Base-by-base conservation (phyloP, 92 coral and sea anemone genomes). In the Virgularia gustaviana region DNA sequence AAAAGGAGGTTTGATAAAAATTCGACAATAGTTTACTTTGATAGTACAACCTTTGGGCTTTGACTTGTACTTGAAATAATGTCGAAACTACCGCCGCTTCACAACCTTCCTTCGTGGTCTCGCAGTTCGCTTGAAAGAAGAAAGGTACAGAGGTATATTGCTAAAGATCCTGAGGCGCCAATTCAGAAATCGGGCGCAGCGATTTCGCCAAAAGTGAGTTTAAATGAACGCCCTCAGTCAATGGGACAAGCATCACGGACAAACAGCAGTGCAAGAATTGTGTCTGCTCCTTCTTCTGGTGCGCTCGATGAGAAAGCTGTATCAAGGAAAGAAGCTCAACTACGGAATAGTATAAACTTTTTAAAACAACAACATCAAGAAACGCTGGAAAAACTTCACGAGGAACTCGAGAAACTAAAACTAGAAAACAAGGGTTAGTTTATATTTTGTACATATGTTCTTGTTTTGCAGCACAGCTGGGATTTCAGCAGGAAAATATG, bases 41-140 rank as follows among this genome's bases (percentile, higher is more conserved):
- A 34, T 60, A 16, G 44, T 60, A 60, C 43, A 15, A 32, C 18
- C 19, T 33, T n/a, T 6, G 27, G 3, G 34, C 15, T 12, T 0
- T 15, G 9, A 32, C 42, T 32, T 31, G 2, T 4, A 23, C 37
- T 10, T 60, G 27, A 11, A 30, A 9, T 2, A 10, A 68, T 49
- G 75, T 61, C 96, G 22, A 81, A 72, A 81, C 86, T 94, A 45
- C 99, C 99, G 51, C 99, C 99, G 9, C 80, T 94, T 55, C 96
- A 90, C 49, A 89, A 94, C 73, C 83, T 94, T 34, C 99, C 99
- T 57, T 94, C 99, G 36, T 94, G 99, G 99, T 89, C 99, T 22
- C 81, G 99, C 64, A 94, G 90, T 70, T 86, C 96, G 64, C 79
- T 94, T 41, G 94, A 88, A 61, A 86, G 99, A 58, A 68, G 87